Evolutionary conservation across 2,797 vertebrate genomes (phyloP).

Genomic region (Sebastiscus tertius): DNA sequence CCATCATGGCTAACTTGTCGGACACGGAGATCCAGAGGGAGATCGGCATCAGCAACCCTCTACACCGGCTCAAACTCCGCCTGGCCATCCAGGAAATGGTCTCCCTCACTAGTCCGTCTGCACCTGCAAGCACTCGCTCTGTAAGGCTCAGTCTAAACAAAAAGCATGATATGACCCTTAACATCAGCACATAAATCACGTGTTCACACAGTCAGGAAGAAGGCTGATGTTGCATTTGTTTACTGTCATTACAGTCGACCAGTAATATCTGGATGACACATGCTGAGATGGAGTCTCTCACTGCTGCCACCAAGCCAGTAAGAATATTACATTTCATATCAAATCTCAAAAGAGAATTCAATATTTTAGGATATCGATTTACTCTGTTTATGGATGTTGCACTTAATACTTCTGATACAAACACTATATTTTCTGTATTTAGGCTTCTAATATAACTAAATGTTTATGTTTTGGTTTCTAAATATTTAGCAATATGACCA

Average conservation of each 20-base stretch:
- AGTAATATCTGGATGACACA: constrained; percentile 98
- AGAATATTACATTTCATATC: constrained; percentile 64
- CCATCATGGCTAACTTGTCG: constrained; percentile 94
- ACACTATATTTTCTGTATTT: background rate
- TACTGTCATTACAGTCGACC: constrained; percentile 85
- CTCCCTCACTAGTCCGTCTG: constrained; percentile 91
- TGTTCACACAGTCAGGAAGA: background rate
- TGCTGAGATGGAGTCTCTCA: constrained; percentile 94
- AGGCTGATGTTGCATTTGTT: constrained; percentile 29
- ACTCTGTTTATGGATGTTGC: background rate
- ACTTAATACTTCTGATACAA: background rate
- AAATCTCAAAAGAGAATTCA: background rate
- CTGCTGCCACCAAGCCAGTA: constrained; percentile 92
- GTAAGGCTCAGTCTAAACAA: constrained; percentile 49
- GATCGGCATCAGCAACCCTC: constrained; percentile 93
- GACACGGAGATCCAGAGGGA: constrained; percentile 94
- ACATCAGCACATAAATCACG: background rate
- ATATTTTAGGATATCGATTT: background rate
- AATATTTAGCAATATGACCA: constrained; percentile 29
- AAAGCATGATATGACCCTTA: background rate
- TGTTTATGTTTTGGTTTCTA: constrained; percentile 1
- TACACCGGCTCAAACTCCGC: constrained; percentile 92
- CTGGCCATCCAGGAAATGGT: constrained; percentile 97
- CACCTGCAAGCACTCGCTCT: constrained; percentile 90
- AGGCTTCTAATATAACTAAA: background rate